These are phyloP conservation scores for Eulithis prunata DNA, from an alignment of 2,888 invertebrate species.

Conservation along the genomic window DNA sequence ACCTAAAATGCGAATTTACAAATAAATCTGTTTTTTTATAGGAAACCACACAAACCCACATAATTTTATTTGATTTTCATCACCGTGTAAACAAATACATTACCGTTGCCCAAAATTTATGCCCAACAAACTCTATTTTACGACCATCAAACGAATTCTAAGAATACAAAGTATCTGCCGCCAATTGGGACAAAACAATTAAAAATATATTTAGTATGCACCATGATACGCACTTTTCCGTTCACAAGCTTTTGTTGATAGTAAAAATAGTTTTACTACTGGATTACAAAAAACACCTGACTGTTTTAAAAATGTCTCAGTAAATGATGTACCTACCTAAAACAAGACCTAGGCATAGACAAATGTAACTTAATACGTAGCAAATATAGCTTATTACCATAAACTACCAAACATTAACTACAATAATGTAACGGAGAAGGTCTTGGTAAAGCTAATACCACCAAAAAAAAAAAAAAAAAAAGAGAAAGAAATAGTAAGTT, in stretches of 20 bases:
- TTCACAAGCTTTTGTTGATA: constrained; percentile 66
- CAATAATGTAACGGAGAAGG: no score
- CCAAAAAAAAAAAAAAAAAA: no score
- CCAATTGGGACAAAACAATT: constrained; percentile 64
- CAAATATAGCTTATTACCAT: no score
- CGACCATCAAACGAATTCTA: constrained; percentile 54
- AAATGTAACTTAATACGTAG: no score
- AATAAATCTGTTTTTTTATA: constrained; percentile 7
- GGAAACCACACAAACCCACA: constrained; percentile 7
- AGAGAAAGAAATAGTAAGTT: no score
- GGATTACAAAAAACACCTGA: not conserved
- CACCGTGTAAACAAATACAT: constrained; percentile 46
- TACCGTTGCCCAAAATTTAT: constrained; percentile 46
- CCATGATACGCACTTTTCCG: constrained; percentile 58
- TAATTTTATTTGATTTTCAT: constrained; percentile 20
- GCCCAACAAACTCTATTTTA: constrained; percentile 53
- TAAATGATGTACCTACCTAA: not conserved
- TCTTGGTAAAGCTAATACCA: no score
- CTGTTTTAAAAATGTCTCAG: not conserved
- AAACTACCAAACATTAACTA: no score
- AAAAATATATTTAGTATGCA: constrained; percentile 77
- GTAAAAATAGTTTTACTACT: constrained; percentile 65
- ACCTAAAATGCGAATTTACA: not conserved
- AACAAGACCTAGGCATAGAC: no score
- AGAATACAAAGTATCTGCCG: constrained; percentile 66